A percentile compares a stretch with the other conserved stretches of the same genome.
These are phyloP conservation scores for Leptopilina myrica DNA, from an alignment of 2,888 invertebrate genomes.

Conservation along the genomic window DNA sequence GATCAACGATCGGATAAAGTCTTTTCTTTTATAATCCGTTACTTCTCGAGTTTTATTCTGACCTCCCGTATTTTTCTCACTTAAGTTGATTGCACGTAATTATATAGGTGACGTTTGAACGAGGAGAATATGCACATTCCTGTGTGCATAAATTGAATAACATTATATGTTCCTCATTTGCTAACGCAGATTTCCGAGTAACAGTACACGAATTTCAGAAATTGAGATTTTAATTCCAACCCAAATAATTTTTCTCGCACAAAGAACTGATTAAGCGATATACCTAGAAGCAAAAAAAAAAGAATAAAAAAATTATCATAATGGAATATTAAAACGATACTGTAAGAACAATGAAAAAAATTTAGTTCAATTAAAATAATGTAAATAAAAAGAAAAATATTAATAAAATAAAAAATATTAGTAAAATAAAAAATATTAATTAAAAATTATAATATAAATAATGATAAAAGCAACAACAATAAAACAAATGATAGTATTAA, in stretches of 20 bases:
- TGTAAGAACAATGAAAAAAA: no score
- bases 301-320: neutral
- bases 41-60: constrained; percentile 36
- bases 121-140: constrained; percentile 36
- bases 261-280: no score
- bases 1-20: constrained; percentile 12
- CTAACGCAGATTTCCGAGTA: constrained; percentile 31
- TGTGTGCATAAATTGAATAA: constrained; percentile 40
- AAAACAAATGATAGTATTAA: no score
- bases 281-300: no score
- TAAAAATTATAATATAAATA: no score
- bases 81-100: constrained; percentile 37
- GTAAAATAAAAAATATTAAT: no score
- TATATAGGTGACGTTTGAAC: constrained; percentile 28
- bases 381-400: no score
- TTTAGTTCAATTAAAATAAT: no score
- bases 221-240: neutral
- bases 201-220: constrained; percentile 21
- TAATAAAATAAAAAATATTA: no score
- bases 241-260: neutral
- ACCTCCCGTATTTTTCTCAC: constrained; percentile 34
- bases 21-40: constrained; percentile 26
- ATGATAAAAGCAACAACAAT: no score
- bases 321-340: no score
- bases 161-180: constrained; percentile 14